phyloP scores from a whole-genome alignment of 2,888 invertebrate genomes.

The Agonopterix heracliana region DNA sequence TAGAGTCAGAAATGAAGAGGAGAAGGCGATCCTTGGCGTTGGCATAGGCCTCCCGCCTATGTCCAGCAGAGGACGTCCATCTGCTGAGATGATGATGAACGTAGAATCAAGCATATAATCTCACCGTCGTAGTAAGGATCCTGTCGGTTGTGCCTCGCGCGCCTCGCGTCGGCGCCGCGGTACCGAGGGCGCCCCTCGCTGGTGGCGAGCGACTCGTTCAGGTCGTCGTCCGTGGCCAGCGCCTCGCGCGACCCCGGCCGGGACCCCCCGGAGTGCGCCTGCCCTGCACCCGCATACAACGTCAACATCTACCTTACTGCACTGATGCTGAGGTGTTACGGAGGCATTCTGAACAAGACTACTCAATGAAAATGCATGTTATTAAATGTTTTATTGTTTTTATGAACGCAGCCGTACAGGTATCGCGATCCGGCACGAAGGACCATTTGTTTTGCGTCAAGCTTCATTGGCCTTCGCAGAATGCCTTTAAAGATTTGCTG shows the following conservation, averaged over 20 bases:
- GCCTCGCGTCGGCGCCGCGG: neutral
- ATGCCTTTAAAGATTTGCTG: too few species aligned
- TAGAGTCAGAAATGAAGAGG: too few species aligned
- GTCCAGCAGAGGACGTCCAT: too few species aligned
- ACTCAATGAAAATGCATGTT: too few species aligned
- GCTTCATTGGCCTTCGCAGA: too few species aligned
- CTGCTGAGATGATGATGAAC: too few species aligned
- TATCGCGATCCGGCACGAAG: too few species aligned
- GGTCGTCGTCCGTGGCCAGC: conserved; percentile 51
- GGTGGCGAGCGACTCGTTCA: conserved; percentile 1
- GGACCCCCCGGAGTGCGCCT: conserved; percentile 45
- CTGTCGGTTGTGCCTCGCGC: conserved; percentile 17
- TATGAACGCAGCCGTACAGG: too few species aligned
- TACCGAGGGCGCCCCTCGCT: neutral
- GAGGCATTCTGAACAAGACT: neutral
- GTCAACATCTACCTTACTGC: neutral
- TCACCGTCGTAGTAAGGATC: conserved; percentile 51
- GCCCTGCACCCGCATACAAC: conserved; percentile 28
- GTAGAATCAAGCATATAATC: conserved; percentile 1
- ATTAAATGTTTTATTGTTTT: too few species aligned
- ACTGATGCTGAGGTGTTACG: neutral
- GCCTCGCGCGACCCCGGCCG: conserved; percentile 52
- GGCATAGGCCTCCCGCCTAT: too few species aligned
- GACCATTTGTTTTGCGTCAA: too few species aligned
- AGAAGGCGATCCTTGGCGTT: too few species aligned